Percentiles rank a stretch among this genome's conserved stretches.
phyloP scores from a whole-genome alignment of 2,797 vertebrate genomes.

The Hippopotamyrus pictus region DNA sequence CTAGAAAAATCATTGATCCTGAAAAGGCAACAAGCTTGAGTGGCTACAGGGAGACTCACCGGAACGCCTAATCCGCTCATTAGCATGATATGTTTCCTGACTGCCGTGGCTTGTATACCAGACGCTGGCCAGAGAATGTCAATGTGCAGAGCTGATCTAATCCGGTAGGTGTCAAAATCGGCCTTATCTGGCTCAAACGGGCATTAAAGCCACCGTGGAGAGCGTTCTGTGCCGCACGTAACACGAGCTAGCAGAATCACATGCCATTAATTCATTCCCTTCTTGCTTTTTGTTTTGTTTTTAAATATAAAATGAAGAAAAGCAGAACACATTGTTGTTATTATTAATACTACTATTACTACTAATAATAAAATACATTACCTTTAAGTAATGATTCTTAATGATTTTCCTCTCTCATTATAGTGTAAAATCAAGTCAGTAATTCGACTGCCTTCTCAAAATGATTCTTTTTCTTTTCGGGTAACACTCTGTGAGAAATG shows the following conservation, averaged over 20 bases:
- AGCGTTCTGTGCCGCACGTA: background rate
- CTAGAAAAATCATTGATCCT: background rate
- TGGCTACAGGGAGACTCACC: background rate
- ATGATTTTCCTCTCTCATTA: background rate
- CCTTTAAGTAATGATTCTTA: background rate
- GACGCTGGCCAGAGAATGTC: background rate
- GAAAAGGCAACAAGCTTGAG: background rate
- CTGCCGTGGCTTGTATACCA: background rate
- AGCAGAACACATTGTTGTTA: no score
- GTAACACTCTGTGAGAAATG: background rate
- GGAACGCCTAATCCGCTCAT: slow-evolving; percentile 18
- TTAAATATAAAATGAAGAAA: background rate
- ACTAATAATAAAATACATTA: background rate
- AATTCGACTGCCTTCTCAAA: background rate
- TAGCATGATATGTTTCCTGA: slow-evolving; percentile 16
- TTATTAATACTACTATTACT: no score
- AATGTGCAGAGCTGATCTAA: background rate
- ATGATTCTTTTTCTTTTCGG: background rate
- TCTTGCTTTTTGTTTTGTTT: background rate
- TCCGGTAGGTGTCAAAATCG: background rate
- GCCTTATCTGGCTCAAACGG: background rate
- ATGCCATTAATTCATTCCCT: background rate
- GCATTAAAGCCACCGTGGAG: background rate
- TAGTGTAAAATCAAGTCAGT: background rate
- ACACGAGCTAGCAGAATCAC: background rate